These are phyloP conservation scores for Globodera ellingtonae DNA, from an alignment of 1,140 invertebrate species.

Conservation along the genomic window DNA sequence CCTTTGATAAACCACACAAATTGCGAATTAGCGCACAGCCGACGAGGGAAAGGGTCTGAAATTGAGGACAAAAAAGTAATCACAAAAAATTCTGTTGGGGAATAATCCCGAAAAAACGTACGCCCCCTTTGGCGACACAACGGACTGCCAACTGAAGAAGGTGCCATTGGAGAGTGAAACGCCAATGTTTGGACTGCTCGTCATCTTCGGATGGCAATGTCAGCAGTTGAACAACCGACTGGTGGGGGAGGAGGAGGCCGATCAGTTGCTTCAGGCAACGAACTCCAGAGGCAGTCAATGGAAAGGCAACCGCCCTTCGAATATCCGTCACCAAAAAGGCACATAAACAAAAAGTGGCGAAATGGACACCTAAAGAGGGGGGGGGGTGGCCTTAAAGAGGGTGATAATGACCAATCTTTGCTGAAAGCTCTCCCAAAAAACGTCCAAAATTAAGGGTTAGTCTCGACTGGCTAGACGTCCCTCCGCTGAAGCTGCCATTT, in stretches of 20 bases:
- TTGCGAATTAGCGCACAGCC: conserved; percentile 17
- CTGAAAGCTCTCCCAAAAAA: neutral
- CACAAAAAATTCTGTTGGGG: neutral
- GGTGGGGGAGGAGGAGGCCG: conserved; percentile 10
- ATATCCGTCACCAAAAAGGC: neutral
- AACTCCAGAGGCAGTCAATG: neutral
- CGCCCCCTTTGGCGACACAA: conserved; percentile 25
- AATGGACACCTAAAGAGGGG: neutral
- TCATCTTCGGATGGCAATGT: neutral
- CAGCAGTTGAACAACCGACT: neutral
- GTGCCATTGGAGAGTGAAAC: neutral
- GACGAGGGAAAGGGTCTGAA: conserved; percentile 13
- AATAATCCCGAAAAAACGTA: neutral
- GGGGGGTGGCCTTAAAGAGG: neutral
- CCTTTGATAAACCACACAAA: neutral
- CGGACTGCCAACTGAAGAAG: conserved; percentile 12
- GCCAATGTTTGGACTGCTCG: neutral
- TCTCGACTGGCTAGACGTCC: neutral
- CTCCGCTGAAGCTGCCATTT: neutral
- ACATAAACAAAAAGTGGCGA: neutral
- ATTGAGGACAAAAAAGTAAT: neutral
- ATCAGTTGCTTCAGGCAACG: conserved; percentile 12
- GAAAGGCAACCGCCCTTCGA: neutral
- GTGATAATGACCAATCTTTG: neutral
- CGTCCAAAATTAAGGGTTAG: neutral